Percentiles rank a stretch among this genome's conserved stretches.
Evolutionary conservation across 1,140 invertebrate species (phyloP).

Genomic region (Pogonomyrmex barbatus): DNA sequence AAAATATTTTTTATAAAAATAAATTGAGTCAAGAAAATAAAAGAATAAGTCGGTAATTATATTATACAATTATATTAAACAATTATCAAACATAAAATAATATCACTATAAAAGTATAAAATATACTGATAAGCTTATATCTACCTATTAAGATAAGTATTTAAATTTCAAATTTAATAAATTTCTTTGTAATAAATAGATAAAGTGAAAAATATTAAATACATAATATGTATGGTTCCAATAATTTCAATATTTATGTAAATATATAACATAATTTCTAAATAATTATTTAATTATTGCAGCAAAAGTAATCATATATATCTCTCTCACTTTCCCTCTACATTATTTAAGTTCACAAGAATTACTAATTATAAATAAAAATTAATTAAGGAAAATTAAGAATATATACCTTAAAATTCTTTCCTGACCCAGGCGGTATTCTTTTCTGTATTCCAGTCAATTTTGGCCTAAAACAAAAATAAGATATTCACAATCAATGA

Average conservation of each 20-base stretch:
- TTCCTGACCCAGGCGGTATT: constrained; percentile 52
- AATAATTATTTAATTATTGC: constrained; percentile 21
- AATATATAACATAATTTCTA: neutral
- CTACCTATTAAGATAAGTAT: neutral
- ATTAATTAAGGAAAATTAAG: constrained; percentile 3
- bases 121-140: constrained; percentile 21
- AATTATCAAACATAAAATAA: neutral
- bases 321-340: neutral
- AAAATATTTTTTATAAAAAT: constrained; percentile 12
- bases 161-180: neutral
- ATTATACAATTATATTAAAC: constrained; percentile 20
- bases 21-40: neutral
- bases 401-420: constrained; percentile 70
- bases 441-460: constrained; percentile 60
- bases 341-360: neutral
- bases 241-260: neutral
- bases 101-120: neutral
- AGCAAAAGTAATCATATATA: constrained; percentile 26
- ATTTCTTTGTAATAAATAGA: neutral
- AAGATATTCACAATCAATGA: constrained; percentile 59
- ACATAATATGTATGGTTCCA: neutral
- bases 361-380: neutral
- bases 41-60: neutral
- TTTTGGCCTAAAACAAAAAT: constrained; percentile 77
- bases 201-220: neutral